Evolutionary conservation across 2,888 invertebrate genomes (phyloP), one percentile per base, ranked within the genome.

Genomic region (Caenorhabditis wallacei): DNA sequence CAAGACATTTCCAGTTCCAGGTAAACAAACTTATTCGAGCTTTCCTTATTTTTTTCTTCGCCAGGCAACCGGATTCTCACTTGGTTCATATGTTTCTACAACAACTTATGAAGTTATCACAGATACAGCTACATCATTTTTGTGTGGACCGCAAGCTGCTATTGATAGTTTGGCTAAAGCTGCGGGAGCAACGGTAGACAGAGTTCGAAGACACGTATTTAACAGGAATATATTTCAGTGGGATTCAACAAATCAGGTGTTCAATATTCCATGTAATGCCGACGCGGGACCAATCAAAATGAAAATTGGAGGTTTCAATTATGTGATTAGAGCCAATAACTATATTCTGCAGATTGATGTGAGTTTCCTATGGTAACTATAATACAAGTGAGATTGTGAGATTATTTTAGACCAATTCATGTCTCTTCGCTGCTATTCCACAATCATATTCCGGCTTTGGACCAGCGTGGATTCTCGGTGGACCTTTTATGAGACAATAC

Each of bases 391-490:
- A 37, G 3, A 40, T 40, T 37, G 40, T 16, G 35, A 40, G 16
- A 10, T 40, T 16, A 35, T 61, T 74, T 10, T 57, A 75, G 75
- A 68, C 51, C 18, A 68, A 76, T 53, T 76, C 76, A n/a, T 82
- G 82, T 48, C 51, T 76, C 16, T 82, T 82, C 56, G 82, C 82
- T n/a, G 82, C 82, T 8, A 78, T 82, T 20, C 72, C 76, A 4
- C 78, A 78, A 22, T 64, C 66, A 2, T 82, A 72, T 37, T 76
- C 66, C 4, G 88, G 88, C n/a, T 86, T 86, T 59, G 85, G 85
- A 26, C 85, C 86, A 7, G 66, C 84, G 1, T 88, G 86, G 86
- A 85, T 87, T 22, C 84, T 88, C 11, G 88, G 88, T 13, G 88
- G 87, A 46, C 84, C 88, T 18, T 87, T 85, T 56, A 88, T 88